Evolutionary conservation across 2,113 vertebrate species (phyloP).

Genomic region (Scatophagus argus): DNA sequence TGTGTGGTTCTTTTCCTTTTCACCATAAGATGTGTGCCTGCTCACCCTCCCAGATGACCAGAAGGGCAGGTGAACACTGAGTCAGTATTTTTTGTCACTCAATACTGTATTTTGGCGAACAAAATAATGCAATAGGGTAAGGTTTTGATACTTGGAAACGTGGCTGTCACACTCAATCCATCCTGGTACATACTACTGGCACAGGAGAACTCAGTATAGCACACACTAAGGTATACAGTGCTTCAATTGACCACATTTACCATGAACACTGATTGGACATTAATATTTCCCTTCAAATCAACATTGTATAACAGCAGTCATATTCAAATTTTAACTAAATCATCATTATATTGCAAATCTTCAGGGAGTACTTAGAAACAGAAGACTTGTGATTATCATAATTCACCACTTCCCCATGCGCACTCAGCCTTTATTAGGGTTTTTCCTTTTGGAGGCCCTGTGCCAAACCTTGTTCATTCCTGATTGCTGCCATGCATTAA

Average conservation of each 20-base stretch:
- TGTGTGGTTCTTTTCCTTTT: constrained; percentile 28
- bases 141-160: too few species aligned
- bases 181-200: too few species aligned
- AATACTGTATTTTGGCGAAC: too few species aligned
- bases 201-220: too few species aligned
- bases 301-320: background rate
- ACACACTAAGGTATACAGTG: too few species aligned
- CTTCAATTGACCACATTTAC: too few species aligned
- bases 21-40: constrained; percentile 90
- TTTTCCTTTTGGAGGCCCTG: constrained; percentile 47
- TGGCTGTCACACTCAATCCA: too few species aligned
- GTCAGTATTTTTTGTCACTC: too few species aligned
- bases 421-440: constrained; percentile 40
- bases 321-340: background rate
- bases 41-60: constrained; percentile 92
- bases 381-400: background rate
- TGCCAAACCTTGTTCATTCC: constrained; percentile 30
- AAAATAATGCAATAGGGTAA: too few species aligned
- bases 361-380: constrained; percentile 2
- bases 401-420: background rate
- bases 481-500: constrained; percentile 30
- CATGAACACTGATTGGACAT: too few species aligned
- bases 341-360: background rate
- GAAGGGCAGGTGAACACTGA: constrained; percentile 85
- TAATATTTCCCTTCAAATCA: too few species aligned